Evolutionary conservation across 2,797 vertebrate species (phyloP).

Genomic region (Myotis myotis): DNA sequence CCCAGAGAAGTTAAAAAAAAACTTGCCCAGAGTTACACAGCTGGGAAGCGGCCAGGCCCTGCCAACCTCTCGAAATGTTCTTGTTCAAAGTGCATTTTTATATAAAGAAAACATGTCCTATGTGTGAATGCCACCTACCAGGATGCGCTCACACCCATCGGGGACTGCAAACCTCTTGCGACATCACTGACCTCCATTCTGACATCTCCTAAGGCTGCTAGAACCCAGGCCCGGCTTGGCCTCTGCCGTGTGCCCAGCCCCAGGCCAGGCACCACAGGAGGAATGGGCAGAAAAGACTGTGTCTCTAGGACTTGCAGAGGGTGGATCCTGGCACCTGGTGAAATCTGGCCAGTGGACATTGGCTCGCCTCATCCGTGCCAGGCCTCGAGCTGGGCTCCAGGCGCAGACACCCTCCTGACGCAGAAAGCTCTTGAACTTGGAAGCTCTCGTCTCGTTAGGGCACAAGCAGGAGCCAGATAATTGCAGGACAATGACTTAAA

Average conservation of each 20-base stretch:
- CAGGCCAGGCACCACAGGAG: rapidly evolving
- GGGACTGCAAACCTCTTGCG: background rate
- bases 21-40: background rate
- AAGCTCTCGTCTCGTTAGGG: background rate
- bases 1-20: background rate
- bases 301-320: background rate
- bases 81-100: background rate
- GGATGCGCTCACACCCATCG: background rate
- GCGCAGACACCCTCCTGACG: no score
- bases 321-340: background rate
- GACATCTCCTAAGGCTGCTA: background rate
- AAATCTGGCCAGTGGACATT: rapidly evolving
- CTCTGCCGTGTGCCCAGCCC: background rate
- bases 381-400: background rate
- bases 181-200: no score
- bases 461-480: background rate
- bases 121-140: background rate
- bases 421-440: background rate
- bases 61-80: background rate
- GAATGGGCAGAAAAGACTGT: background rate
- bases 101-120: background rate
- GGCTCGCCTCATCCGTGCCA: background rate
- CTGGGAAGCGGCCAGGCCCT: background rate
- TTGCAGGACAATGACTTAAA: background rate
- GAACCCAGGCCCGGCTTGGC: background rate